Evolutionary conservation across 2,113 vertebrate species (phyloP).

Genomic region (Eleginops maclovinus): DNA sequence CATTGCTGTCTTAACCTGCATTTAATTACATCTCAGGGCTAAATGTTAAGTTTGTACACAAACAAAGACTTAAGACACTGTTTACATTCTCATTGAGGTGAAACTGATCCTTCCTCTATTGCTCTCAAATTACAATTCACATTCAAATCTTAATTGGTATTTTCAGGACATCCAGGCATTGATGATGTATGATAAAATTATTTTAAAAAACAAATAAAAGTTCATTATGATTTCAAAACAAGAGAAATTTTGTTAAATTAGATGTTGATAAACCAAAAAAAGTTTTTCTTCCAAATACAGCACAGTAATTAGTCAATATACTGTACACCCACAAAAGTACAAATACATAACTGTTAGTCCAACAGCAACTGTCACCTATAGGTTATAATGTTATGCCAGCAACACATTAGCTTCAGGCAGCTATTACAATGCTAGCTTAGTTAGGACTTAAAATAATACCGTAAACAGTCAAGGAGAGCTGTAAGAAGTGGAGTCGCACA

Average conservation of each 20-base stretch:
- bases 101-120: neutral
- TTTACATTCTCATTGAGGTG: neutral
- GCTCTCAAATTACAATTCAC: neutral
- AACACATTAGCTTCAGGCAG: neutral
- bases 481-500: too few species aligned
- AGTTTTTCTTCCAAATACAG: neutral
- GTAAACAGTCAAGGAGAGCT: too few species aligned
- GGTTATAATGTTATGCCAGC: neutral
- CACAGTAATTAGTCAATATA: neutral
- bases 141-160: neutral
- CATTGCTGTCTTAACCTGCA: neutral
- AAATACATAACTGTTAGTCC: neutral
- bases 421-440: neutral
- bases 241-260: neutral
- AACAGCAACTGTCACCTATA: neutral
- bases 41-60: constrained; percentile 7
- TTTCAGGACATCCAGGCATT: neutral
- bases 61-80: constrained; percentile 3
- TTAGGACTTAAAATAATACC: neutral
- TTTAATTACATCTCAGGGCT: neutral
- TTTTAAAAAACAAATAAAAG: neutral
- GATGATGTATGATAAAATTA: neutral
- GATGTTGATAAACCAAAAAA: neutral
- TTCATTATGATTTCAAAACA: neutral
- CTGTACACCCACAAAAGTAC: neutral